These are phyloP conservation scores for Ornithoptera alexandrae DNA, from an alignment of 2,888 invertebrate species.

Conservation along the genomic window DNA sequence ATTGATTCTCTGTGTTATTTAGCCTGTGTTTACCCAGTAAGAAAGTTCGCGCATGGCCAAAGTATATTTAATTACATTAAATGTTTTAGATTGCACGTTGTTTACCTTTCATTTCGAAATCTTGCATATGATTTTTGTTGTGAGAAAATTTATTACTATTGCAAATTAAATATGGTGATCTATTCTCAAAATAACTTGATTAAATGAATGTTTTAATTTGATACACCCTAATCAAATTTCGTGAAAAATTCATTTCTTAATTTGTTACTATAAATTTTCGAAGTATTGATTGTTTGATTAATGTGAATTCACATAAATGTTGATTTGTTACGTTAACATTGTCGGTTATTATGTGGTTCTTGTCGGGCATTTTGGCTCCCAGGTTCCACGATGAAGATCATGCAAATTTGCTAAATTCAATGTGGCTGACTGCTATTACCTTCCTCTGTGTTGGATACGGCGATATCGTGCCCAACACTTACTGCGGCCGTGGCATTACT, in stretches of 20 bases:
- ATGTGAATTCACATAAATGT: conserved; percentile 6
- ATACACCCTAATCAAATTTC: neutral
- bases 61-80: conserved; percentile 64
- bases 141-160: conserved; percentile 52
- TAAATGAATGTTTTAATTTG: conserved; percentile 3
- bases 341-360: conserved; percentile 75
- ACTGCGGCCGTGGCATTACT: conserved; percentile 99
- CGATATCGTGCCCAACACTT: conserved; percentile 99
- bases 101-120: conserved; percentile 56
- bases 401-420: conserved; percentile 98
- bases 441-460: conserved; percentile 99
- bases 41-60: conserved; percentile 70
- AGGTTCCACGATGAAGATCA: conserved; percentile 99
- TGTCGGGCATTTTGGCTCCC: conserved; percentile 79
- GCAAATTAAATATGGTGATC: conserved; percentile 56
- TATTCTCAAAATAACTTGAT: conserved; percentile 5
- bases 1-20: conserved; percentile 59
- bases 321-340: conserved; percentile 31
- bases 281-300: conserved; percentile 4
- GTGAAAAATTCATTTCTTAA: neutral
- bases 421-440: conserved; percentile 99
- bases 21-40: conserved; percentile 50
- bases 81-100: conserved; percentile 78
- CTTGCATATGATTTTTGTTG: conserved; percentile 67
- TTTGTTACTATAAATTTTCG: neutral